Evolutionary conservation across 1,140 invertebrate species (phyloP).

Genomic region (Muscidifurax raptorellus): DNA sequence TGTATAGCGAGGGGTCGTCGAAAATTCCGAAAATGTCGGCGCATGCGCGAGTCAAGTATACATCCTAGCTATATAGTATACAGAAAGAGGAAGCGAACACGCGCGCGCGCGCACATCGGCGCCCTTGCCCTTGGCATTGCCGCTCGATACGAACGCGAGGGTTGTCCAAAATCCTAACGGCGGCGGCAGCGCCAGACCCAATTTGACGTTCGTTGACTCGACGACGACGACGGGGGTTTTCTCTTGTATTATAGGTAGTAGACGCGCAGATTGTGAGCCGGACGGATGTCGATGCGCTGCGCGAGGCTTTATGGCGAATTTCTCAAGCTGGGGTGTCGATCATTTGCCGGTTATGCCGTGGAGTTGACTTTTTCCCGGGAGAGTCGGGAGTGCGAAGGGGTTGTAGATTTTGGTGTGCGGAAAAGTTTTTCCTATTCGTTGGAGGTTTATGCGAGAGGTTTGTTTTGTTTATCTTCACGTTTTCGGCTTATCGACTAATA

Average conservation of each 20-base stretch:
- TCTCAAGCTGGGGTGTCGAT: not conserved
- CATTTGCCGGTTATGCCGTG: too few species aligned
- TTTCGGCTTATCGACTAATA: too few species aligned
- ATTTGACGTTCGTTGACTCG: constrained; percentile 62
- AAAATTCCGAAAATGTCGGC: constrained; percentile 1
- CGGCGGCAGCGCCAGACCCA: constrained; percentile 52
- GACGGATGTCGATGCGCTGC: not conserved
- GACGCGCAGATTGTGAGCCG: not conserved
- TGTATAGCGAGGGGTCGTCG: not conserved
- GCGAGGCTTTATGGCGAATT: not conserved
- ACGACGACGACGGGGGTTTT: not conserved
- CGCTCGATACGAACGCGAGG: constrained; percentile 73
- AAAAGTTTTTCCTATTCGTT: too few species aligned
- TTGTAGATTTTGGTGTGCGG: too few species aligned
- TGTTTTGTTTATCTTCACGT: too few species aligned
- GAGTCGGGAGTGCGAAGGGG: too few species aligned
- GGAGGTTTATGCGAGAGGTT: too few species aligned
- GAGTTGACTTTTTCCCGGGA: too few species aligned
- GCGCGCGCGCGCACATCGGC: constrained; percentile 57
- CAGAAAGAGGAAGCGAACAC: constrained; percentile 65
- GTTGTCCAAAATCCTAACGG: constrained; percentile 69
- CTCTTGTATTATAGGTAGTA: not conserved
- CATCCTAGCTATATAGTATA: constrained; percentile 26
- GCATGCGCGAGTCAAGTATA: constrained; percentile 6
- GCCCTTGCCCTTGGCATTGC: constrained; percentile 77